Evolutionary conservation across 2,113 vertebrate species (phyloP), one percentile per base, ranked within the genome.

Genomic region (Nothoprocta pentlandii): DNA sequence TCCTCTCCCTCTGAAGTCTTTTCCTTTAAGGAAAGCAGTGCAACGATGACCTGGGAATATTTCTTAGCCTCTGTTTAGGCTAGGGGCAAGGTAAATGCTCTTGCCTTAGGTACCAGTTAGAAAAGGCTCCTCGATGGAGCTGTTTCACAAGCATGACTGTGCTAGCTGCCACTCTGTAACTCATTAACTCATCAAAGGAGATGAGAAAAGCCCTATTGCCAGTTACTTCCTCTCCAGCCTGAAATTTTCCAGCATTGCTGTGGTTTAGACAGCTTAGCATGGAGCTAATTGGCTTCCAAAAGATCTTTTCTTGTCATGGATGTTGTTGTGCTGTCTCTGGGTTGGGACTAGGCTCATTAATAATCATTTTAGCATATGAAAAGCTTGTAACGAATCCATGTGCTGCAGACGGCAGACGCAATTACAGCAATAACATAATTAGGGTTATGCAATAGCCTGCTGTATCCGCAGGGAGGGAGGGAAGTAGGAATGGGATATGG

Each of bases 311-410:
- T 93, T 90, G 92, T 95, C 74, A 49, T 67, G 88, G 76, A 36
- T 88, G 92, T 86, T 92, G 94, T 90, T 93, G 93, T 94, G 89
- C 76, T 51, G 8, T 80, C 9, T 6, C 90, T 91, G 80, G 92
- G 95, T 91, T 90, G 94, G 93, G 95, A 85, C 92, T 32, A 63
- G 66, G 15, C 96, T 97, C 96, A 79, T 97, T 97, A 97, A 97
- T 97, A 97, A 97, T 82, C 70, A 82, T 93, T 96, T 97, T 97
- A 97, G 96, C 96, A 95, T 97, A 96, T 97, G 96, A 97, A 96
- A 96, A 94, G 95, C 94, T 84, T 94, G 94, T 96, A 97, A 97
- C 36, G 56, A 95, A 95, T 95, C 96, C 95, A 97, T 96, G 97
- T 39, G 96, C 89, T 85, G 94, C 96, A 96, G 96, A 94, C 92